phyloP scores from a whole-genome alignment of 2,888 invertebrate species.

The Andrena hattorfiana region DNA sequence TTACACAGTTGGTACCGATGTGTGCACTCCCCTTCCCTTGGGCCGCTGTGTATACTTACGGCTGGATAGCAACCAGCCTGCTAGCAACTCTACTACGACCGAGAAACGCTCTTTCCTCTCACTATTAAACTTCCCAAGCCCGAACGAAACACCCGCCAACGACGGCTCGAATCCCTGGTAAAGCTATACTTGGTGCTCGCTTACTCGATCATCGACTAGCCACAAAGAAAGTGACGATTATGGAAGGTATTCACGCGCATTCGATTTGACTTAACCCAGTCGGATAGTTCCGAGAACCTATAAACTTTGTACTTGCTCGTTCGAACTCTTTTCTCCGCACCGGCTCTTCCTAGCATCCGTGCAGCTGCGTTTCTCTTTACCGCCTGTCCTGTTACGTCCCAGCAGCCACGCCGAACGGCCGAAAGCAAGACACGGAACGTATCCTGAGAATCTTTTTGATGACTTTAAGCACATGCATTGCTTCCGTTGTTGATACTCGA shows the following conservation, averaged over 20 bases:
- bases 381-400: neutral
- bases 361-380: neutral
- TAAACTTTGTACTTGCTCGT: slow-evolving; percentile 52
- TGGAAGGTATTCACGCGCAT: slow-evolving; percentile 61
- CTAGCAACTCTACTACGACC: slow-evolving; percentile 64
- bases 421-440: no score
- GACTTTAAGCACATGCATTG: no score
- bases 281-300: slow-evolving; percentile 65
- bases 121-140: slow-evolving; percentile 48
- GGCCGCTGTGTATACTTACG: slow-evolving; percentile 74
- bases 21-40: slow-evolving; percentile 76
- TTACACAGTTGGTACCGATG: slow-evolving; percentile 81
- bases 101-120: slow-evolving; percentile 57
- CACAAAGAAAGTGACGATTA: slow-evolving; percentile 70
- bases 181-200: slow-evolving; percentile 62
- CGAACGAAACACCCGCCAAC: slow-evolving; percentile 43
- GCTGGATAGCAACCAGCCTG: slow-evolving; percentile 75
- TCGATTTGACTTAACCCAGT: slow-evolving; percentile 65
- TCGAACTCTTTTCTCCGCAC: slow-evolving; percentile 12
- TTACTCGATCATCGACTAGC: slow-evolving; percentile 63
- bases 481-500: no score
- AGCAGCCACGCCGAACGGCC: neutral
- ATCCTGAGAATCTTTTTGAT: no score
- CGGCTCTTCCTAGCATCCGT: slow-evolving; percentile 18
- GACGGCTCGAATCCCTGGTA: slow-evolving; percentile 28